Conservation (phyloP, 2,888 invertebrate genomes). For the Chrysolina oricalcia region DNA sequence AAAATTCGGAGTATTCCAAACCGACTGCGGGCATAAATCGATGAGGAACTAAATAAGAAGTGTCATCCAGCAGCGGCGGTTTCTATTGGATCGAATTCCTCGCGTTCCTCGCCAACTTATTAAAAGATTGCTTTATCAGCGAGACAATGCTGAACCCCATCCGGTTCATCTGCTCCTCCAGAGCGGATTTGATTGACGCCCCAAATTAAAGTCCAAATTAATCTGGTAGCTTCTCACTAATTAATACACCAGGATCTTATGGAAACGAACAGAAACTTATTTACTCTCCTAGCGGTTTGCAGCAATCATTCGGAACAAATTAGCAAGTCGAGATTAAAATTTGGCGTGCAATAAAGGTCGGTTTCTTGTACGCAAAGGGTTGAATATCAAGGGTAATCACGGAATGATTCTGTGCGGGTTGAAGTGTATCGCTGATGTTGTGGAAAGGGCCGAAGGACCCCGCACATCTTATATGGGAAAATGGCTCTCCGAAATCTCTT, state of each 20-base stretch:
- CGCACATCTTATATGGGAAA: too few species aligned
- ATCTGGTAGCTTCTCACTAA: conserved; percentile 66
- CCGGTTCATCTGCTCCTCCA: conserved; percentile 58
- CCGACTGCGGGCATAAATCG: neutral
- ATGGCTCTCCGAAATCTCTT: too few species aligned
- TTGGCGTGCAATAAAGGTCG: conserved; percentile 39
- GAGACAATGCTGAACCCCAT: conserved; percentile 66
- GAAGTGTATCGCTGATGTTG: neutral
- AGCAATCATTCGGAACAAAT: conserved; percentile 52
- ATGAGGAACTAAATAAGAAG: conserved; percentile 9
- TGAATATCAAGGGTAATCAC: conserved; percentile 8
- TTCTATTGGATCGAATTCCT: conserved; percentile 42
- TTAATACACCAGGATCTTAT: conserved; percentile 67
- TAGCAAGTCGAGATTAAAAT: conserved; percentile 47
- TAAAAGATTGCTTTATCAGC: conserved; percentile 70
- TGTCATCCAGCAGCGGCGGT: neutral
- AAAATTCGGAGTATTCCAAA: conserved; percentile 2
- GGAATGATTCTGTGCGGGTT: neutral
- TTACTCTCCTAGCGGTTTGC: conserved; percentile 31
- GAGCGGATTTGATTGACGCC: conserved; percentile 64
- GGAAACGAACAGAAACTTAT: conserved; percentile 50
- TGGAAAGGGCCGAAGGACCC: neutral
- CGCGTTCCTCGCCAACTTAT: conserved; percentile 64
- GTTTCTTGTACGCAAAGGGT: conserved; percentile 20
- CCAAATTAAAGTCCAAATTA: conserved; percentile 67